These are phyloP conservation scores for Thermophis baileyi DNA, from an alignment of 2,113 vertebrate genomes.

Conservation along the genomic window DNA sequence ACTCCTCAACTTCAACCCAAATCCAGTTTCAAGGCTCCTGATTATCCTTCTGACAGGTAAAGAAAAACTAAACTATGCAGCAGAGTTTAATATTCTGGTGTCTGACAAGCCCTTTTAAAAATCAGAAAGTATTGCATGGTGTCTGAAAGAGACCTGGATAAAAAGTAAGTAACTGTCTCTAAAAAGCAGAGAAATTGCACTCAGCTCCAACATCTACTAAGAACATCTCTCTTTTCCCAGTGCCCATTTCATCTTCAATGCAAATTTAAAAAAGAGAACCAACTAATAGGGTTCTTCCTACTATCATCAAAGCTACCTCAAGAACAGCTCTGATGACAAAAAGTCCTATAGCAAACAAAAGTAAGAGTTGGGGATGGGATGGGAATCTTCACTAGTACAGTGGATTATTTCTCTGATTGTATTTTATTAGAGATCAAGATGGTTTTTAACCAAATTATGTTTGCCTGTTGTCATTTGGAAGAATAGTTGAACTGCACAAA, in stretches of 20 bases:
- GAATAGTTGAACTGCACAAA: neutral
- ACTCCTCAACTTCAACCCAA: neutral
- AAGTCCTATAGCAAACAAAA: neutral
- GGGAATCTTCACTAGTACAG: neutral
- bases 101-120: conserved; percentile 23
- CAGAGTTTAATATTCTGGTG: neutral
- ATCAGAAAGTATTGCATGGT: conserved; percentile 33
- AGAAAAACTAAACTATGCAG: neutral
- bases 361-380: neutral
- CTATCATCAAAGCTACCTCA: neutral
- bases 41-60: neutral
- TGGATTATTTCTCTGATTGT: neutral
- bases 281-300: neutral
- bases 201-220: neutral
- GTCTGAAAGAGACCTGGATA: conserved; percentile 30
- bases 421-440: neutral
- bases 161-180: conserved; percentile 16
- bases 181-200: neutral
- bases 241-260: neutral
- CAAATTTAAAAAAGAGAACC: neutral
- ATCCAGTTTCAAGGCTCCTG: conserved; percentile 6
- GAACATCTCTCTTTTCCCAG: neutral
- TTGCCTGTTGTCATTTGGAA: neutral
- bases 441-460: neutral
- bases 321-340: neutral